Base-by-base conservation (phyloP, 2,113 vertebrate species). In the Ochotona curzoniae region DNA sequence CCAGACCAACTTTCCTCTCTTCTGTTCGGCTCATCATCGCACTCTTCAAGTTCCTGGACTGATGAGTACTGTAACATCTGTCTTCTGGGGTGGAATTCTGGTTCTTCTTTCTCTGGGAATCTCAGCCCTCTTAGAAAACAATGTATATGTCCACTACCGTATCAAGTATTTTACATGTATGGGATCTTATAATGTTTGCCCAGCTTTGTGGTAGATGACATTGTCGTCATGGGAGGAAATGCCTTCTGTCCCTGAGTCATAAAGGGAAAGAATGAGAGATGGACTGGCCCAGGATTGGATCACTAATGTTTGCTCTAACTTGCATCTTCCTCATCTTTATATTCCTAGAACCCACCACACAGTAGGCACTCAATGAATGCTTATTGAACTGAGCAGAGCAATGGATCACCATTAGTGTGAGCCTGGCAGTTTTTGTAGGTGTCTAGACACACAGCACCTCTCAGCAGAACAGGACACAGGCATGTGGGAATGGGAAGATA, bases 371-470 rank as follows among this genome's bases (percentile, higher is more conserved):
- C 15, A 54, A 0, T 1, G 10, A 20, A 23, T 61, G 28, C 54
- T 84, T 63, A 8, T 1, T 20, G 23, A 71, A 44, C n/a, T 7
- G 30, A 92, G 17, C 15, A 13, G 44, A 13, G 6, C 35, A 47
- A 20, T 4, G 25, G 79, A 28, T 23, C 8, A 7, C 2, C 12
- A 0, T 4, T 5, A 3, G 7, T 1, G 32, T 4, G 78, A 38
- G 18, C 10, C 61, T 12, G 9, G 2, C 25, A 28, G 35, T 15
- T 81, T 83, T 54, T 66, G 15, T 6, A 75, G 51, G 73, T 32
- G 35, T 92, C 44, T 69, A 44, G 82, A 89, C 30, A 63, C 17
- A 21, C 28, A 38, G 69, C 1, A 0, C 54, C 44, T 0, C 60
- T 78, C 47, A 21, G 28, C 2, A 5, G 70, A 63, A 54, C 35